phyloP scores from a whole-genome alignment of 2,797 vertebrate species.

The Alectoris magna region DNA sequence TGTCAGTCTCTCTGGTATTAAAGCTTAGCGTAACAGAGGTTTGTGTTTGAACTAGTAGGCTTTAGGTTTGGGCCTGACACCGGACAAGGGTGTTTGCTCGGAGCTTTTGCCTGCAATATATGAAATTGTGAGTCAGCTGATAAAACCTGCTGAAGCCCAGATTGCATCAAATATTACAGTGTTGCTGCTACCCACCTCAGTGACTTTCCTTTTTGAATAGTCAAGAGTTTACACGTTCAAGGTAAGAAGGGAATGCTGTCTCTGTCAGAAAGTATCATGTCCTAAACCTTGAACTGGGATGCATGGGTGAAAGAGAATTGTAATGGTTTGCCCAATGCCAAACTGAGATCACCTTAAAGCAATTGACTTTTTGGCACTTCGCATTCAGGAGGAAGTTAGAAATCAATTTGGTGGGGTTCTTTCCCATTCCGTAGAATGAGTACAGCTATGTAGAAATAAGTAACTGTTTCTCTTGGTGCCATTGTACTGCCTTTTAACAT shows the following conservation, averaged over 20 bases:
- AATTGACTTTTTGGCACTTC: not conserved
- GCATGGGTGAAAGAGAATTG: not conserved
- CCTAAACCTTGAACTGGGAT: not conserved
- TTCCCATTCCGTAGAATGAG: not conserved
- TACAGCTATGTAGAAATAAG: accelerated
- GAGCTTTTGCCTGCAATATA: not conserved
- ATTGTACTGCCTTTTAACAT: not conserved
- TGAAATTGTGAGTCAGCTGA: not conserved
- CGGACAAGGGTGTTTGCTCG: not conserved
- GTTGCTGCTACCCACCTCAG: not conserved
- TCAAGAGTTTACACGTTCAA: not conserved
- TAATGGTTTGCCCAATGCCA: not conserved
- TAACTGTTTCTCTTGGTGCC: not conserved
- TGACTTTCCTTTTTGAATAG: not conserved
- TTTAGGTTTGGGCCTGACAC: not conserved
- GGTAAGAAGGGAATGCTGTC: not conserved
- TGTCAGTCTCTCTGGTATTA: not conserved
- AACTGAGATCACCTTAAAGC: not conserved
- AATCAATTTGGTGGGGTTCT: not conserved
- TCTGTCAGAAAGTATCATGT: not conserved
- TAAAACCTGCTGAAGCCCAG: not conserved
- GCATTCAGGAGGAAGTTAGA: not conserved
- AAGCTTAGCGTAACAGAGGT: not conserved
- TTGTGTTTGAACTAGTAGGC: not conserved
- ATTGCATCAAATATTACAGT: not conserved